phyloP scores from a whole-genome alignment of 2,797 vertebrate genomes.

The Antennarius maculatus region DNA sequence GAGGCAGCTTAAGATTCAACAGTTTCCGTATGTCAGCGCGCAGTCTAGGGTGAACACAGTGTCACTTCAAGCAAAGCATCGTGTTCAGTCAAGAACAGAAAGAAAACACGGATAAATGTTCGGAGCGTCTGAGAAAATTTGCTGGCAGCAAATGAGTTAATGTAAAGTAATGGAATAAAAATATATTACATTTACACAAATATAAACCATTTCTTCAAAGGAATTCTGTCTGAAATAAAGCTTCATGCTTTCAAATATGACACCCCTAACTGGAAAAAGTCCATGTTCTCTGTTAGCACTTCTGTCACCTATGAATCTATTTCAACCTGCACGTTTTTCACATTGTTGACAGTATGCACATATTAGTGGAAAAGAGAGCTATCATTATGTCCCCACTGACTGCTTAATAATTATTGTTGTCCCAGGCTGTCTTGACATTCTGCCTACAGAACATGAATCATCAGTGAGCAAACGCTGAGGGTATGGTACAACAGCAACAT shows the following conservation, averaged over 20 bases:
- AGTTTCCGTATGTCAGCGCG: no score
- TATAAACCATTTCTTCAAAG: neutral
- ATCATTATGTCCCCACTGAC: constrained; percentile 57
- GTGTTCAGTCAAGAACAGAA: no score
- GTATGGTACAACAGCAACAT: constrained; percentile 44
- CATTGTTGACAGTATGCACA: constrained; percentile 32
- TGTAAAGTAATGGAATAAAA: no score
- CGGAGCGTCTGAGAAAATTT: no score
- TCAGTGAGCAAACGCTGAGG: constrained; percentile 49
- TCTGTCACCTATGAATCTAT: constrained; percentile 30
- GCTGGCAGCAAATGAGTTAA: no score
- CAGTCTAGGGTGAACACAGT: no score
- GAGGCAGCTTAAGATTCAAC: no score
- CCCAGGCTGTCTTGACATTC: constrained; percentile 55
- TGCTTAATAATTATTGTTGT: constrained; percentile 68
- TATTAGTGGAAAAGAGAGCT: constrained; percentile 40
- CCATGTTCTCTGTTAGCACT: neutral
- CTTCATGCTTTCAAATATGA: constrained; percentile 14
- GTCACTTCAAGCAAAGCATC: no score
- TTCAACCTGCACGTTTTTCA: constrained; percentile 18
- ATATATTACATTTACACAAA: no score
- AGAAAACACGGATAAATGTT: no score
- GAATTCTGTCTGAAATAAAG: neutral
- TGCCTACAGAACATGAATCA: constrained; percentile 76
- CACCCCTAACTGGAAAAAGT: constrained; percentile 3